Evolutionary conservation across 1,140 invertebrate genomes (phyloP).

Genomic region (Philopotamus ludificatus): DNA sequence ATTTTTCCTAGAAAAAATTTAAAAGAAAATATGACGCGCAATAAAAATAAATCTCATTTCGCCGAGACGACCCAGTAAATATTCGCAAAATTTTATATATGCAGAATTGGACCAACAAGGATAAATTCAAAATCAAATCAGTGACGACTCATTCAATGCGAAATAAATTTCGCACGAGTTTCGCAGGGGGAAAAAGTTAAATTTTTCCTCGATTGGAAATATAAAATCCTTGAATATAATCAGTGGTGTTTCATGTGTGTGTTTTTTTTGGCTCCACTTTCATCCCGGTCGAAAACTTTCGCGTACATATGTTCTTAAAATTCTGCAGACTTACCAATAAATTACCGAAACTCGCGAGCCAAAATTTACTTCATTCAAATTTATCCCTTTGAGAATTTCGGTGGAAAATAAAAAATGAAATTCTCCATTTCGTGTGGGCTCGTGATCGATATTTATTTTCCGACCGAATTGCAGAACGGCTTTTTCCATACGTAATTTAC

Average conservation of each 20-base stretch:
- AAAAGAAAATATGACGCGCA: neutral
- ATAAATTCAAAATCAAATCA: neutral
- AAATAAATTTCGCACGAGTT: neutral
- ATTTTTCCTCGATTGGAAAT: neutral
- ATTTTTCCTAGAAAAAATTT: too few relatives aligned
- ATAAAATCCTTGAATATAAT: conserved; percentile 6
- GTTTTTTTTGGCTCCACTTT: neutral
- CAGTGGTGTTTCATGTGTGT: neutral
- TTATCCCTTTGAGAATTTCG: neutral
- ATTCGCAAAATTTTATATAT: neutral
- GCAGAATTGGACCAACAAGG: neutral
- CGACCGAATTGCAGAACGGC: neutral
- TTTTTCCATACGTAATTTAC: neutral
- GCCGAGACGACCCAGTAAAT: neutral
- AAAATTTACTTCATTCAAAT: conserved; percentile 4
- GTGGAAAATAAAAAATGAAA: neutral
- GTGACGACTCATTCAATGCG: neutral
- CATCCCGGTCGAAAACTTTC: neutral
- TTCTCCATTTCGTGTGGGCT: neutral
- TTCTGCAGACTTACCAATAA: neutral
- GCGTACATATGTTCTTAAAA: conserved; percentile 5
- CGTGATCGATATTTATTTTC: neutral
- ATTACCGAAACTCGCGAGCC: neutral
- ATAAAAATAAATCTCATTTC: conserved; percentile 3
- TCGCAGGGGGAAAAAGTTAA: neutral